Percentiles rank a stretch among this genome's conserved stretches.
Conservation (phyloP, 2,797 vertebrate genomes). For the Ctenopoma kingsleyae region DNA sequence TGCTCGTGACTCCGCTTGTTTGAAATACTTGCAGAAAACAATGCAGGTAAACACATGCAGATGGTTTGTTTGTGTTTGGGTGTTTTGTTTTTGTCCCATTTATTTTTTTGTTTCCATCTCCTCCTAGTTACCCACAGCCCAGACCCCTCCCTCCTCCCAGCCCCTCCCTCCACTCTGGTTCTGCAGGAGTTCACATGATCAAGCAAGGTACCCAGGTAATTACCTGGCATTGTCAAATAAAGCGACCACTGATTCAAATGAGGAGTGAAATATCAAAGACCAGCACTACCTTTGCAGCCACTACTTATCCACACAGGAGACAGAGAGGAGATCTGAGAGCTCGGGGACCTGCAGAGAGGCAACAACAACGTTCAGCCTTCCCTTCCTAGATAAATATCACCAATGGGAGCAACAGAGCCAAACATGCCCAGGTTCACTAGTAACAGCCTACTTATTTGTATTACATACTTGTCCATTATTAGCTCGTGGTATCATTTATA, state of each 20-base stretch:
- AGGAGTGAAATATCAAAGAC: slow-evolving; percentile 86
- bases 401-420: slow-evolving; percentile 65
- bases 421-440: slow-evolving; percentile 72
- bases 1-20: slow-evolving; percentile 35
- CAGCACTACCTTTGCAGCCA: slow-evolving; percentile 80
- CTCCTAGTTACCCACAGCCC: slow-evolving; percentile 34
- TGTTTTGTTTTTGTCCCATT: slow-evolving; percentile 56
- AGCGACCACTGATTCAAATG: slow-evolving; percentile 84
- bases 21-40: slow-evolving; percentile 52
- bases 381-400: slow-evolving; percentile 80
- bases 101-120: slow-evolving; percentile 55
- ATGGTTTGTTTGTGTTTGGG: slow-evolving; percentile 67
- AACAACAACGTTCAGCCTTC: slow-evolving; percentile 79
- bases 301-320: slow-evolving; percentile 84
- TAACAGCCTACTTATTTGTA: slow-evolving; percentile 70
- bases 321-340: slow-evolving; percentile 82
- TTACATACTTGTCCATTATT: slow-evolving; percentile 65
- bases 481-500: slow-evolving; percentile 44
- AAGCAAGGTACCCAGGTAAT: slow-evolving; percentile 84
- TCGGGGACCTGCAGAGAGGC: slow-evolving; percentile 78
- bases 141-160: not conserved
- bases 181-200: slow-evolving; percentile 83
- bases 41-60: slow-evolving; percentile 72
- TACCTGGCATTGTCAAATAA: slow-evolving; percentile 85
- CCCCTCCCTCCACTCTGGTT: slow-evolving; percentile 61